Base-by-base conservation (phyloP, 2,888 invertebrate species). In the Nipponacmea schrenckii region DNA sequence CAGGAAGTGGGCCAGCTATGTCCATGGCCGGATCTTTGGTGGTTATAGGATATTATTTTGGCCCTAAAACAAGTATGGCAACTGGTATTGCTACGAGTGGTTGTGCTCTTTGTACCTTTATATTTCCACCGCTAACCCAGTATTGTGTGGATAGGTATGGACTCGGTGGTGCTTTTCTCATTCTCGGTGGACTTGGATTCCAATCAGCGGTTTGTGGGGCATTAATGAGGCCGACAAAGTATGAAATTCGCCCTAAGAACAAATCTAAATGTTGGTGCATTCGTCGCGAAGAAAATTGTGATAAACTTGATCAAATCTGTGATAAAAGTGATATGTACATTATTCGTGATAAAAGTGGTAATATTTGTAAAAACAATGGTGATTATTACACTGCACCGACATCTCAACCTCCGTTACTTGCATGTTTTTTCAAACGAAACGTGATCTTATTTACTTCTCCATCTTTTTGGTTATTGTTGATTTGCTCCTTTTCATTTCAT, bases 101-200 rank as follows among this genome's bases (percentile, higher is more conserved):
- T 31, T 44, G 50, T 50, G 68, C 50, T 8, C 56, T 56, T 0
- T 27, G 44, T n/a, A 56, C 62, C 39, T 56, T 68, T 39, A 56
- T 68, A 4, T 64, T 62, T 39, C 69, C 69, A 7, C 48, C 46
- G 46, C 48, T 69, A 20, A 46, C 63, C 5, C 69, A 69, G 31
- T 39, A 50, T 20, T 64, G 63, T 45, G 50, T 69, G n/a, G 69
- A 69, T 39, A 46, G 7, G 10, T 69, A 64, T 48, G 50, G 64
- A 17, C 31, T 69, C 5, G 17, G 46, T 20, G 69, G 69, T 26
- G 64, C 64, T 5, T 62, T 64, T 7, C 50, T 64, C 12, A 46
- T 69, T 45, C 45, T 64, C 27, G 69, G 69, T 17, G 69, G 46
- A 26, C 46, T 69, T 10, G 26, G 64, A 12, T 64, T 69, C 45